Conservation (phyloP, 2,113 vertebrate species). For the Anser brachyrhynchus region DNA sequence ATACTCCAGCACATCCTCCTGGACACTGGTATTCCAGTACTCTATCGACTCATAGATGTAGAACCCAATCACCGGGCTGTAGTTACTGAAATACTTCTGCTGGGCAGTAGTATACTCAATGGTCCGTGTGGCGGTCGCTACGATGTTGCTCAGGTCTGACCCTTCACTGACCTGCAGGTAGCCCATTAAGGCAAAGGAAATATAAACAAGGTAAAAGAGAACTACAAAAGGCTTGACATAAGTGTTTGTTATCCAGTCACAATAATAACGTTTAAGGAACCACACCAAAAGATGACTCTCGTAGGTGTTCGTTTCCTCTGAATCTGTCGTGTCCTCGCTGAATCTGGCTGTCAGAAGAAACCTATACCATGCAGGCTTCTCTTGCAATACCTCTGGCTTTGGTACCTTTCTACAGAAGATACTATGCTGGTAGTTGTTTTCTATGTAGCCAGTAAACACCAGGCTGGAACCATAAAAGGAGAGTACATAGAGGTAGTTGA, state of each 20-base stretch:
- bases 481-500: constrained; percentile 97
- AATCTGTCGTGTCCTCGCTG: constrained; percentile 85
- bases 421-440: constrained; percentile 98
- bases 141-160: constrained; percentile 94
- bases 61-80: constrained; percentile 97
- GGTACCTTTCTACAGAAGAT: constrained; percentile 97
- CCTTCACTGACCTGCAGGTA: constrained; percentile 98
- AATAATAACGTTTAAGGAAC: constrained; percentile 96
- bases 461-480: constrained; percentile 98
- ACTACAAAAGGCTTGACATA: constrained; percentile 99
- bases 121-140: constrained; percentile 94
- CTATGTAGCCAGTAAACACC: constrained; percentile 97
- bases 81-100: constrained; percentile 97
- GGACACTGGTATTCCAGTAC: constrained; percentile 98
- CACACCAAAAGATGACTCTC: constrained; percentile 96
- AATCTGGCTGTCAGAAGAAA: constrained; percentile 96
- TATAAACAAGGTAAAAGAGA: constrained; percentile 98
- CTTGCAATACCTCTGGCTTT: constrained; percentile 91
- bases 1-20: constrained; percentile 94
- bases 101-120: constrained; percentile 93
- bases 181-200: constrained; percentile 99
- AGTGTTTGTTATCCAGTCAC: constrained; percentile 99
- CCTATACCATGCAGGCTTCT: constrained; percentile 96
- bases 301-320: constrained; percentile 85
- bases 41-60: constrained; percentile 98